Evolutionary conservation across 2,888 invertebrate genomes (phyloP).

Genomic region (Malthinus flaveolus): DNA sequence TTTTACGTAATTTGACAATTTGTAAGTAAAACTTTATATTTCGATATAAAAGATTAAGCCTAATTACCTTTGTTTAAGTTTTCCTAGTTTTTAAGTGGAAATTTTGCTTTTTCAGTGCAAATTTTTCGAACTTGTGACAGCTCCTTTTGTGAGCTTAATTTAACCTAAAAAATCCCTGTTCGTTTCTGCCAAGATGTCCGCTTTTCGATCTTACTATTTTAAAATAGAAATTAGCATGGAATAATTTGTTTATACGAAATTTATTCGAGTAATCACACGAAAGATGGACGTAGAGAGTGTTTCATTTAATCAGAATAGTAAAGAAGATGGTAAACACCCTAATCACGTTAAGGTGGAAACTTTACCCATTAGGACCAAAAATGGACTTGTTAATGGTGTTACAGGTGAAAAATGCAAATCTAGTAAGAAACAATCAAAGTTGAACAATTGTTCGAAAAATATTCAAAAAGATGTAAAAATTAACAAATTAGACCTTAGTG

Average conservation of each 20-base stretch:
- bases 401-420: constrained; percentile 21
- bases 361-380: constrained; percentile 30
- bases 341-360: constrained; percentile 13
- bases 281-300: constrained; percentile 4
- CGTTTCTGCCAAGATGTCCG: constrained; percentile 39
- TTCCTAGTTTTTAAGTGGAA: neutral
- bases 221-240: constrained; percentile 11
- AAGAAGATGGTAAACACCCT: constrained; percentile 4
- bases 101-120: constrained; percentile 4
- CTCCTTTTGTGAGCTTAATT: constrained; percentile 10
- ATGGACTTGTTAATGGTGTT: constrained; percentile 42
- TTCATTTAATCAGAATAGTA: neutral
- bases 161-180: constrained; percentile 38
- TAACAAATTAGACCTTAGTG: constrained; percentile 5
- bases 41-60: neutral
- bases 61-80: constrained; percentile 6
- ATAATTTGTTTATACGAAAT: neutral
- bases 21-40: neutral
- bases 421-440: constrained; percentile 27
- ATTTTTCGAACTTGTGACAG: constrained; percentile 10
- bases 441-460: constrained; percentile 5
- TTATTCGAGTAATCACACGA: constrained; percentile 3
- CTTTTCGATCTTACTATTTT: constrained; percentile 35
- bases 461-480: constrained; percentile 9
- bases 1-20: constrained; percentile 20